Percentiles rank a stretch among this genome's conserved stretches.
These are phyloP conservation scores for Corythoichthys haematopterus DNA, from an alignment of 2,113 vertebrate species.

Conservation along the genomic window DNA sequence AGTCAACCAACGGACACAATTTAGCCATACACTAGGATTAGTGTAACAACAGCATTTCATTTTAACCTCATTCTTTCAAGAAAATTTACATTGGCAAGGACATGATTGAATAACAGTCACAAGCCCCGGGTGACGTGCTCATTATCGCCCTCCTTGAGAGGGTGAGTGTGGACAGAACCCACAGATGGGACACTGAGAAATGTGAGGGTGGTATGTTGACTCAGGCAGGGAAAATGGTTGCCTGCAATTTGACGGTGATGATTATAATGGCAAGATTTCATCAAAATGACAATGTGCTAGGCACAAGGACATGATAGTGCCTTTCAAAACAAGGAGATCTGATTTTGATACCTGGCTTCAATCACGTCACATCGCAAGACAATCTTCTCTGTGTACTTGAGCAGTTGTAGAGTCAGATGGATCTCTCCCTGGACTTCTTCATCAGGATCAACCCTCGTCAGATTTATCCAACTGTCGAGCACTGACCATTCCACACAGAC, in stretches of 20 bases:
- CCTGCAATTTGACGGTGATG: slow-evolving; percentile 30
- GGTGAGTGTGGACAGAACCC: slow-evolving; percentile 26
- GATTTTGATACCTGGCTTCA: slow-evolving; percentile 75
- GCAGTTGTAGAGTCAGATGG: slow-evolving; percentile 72
- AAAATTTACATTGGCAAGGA: slow-evolving; percentile 10
- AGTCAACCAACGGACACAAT: slow-evolving; percentile 19
- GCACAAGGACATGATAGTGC: background rate
- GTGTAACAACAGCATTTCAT: background rate
- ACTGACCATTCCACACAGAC: slow-evolving; percentile 60
- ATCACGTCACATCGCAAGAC: slow-evolving; percentile 79
- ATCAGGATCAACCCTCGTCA: slow-evolving; percentile 77
- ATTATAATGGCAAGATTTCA: slow-evolving; percentile 32
- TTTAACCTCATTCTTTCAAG: slow-evolving; percentile 23
- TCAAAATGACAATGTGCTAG: slow-evolving; percentile 18
- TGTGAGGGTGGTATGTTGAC: slow-evolving; percentile 43
- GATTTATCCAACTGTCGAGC: slow-evolving; percentile 83
- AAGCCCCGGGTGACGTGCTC: slow-evolving; percentile 41
- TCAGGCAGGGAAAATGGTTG: slow-evolving; percentile 37
- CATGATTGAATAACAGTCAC: slow-evolving; percentile 38
- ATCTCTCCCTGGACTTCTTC: slow-evolving; percentile 89
- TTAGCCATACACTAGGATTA: slow-evolving; percentile 8
- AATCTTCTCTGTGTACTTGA: slow-evolving; percentile 52
- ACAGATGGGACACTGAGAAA: slow-evolving; percentile 56
- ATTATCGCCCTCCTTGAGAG: slow-evolving; percentile 40
- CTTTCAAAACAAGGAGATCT: background rate